Base-by-base conservation (phyloP, 1,140 invertebrate genomes). In the Drosophila kikkawai region DNA sequence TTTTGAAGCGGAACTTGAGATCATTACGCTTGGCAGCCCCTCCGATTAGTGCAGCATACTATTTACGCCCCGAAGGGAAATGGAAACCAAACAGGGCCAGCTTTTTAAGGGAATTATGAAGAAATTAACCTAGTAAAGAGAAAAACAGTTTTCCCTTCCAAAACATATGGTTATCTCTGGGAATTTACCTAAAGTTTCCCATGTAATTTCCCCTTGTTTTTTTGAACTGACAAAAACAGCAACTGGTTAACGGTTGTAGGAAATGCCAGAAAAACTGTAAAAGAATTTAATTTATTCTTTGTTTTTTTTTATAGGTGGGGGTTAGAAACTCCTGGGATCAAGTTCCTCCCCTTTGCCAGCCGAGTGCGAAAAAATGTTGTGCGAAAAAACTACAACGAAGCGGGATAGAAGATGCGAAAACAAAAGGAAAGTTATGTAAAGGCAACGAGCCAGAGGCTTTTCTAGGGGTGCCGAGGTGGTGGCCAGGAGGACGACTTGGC, bases 391-490 rank as follows among this genome's bases (percentile, higher is more conserved):
- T 63, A 67, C 61, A 69, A 39, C 37, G 11, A 60, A 61, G 44
- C 39, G 74, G 51, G 58, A 65, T 13, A 63, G 61, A 71, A 74
- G 61, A 77, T 61, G 73, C 26, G 41, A 56, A 75, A 74, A 90
- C 82, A 86, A 86, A 86, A 79, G 75, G 45, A 87, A 82, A 66
- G 64, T 70, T 66, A 56, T 74, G 63, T 53, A 58, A 75, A 75
- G 80, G 61, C 45, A 63, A 57, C 32, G 13, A 34, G 53, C 26
- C 56, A 37, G 12, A 37, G 77, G 42, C 26, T 37, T 42, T 29
- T 11, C 32, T 26, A 22, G 32, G 41, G 41, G 60, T 45, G 57
- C 34, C 56, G 48, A 26, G 47, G 44, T 17, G 64, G n/a, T 29
- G 59, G 48, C 39, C 51, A 64, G 36, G 41, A 32, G 65, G 41